Percentiles rank a stretch among this genome's conserved stretches.
Conservation (phyloP, 2,797 vertebrate genomes). For the Meriones psammophilus region DNA sequence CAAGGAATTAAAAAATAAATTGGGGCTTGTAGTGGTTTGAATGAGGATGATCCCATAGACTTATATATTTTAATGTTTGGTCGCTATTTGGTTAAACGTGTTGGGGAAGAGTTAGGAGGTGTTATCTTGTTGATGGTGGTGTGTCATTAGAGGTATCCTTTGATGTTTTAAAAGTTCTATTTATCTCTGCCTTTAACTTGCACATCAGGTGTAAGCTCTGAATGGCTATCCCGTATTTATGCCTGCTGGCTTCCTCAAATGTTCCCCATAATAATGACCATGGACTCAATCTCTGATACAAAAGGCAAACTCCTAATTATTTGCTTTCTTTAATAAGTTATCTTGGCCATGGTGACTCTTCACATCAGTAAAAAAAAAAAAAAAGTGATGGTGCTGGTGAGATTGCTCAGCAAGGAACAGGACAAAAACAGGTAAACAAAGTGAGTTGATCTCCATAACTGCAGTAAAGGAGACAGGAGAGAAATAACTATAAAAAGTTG, state of each 20-base stretch:
- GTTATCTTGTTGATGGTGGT: neutral
- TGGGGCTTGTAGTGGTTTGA: neutral
- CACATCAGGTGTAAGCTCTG: neutral
- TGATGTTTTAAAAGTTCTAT: neutral
- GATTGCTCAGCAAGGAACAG: no score
- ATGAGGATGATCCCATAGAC: no score
- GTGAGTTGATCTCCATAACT: neutral
- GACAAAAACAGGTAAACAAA: no score
- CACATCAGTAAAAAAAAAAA: neutral
- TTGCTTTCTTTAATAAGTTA: neutral
- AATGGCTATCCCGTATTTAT: no score
- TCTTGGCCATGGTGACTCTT: neutral
- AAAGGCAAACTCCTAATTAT: neutral
- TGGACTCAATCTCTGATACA: neutral
- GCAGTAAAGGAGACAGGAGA: neutral
- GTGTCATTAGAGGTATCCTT: no score
- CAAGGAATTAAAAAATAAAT: neutral
- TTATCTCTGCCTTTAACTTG: neutral
- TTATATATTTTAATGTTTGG: neutral
- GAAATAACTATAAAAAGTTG: neutral
- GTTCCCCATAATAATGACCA: neutral
- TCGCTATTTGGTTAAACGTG: no score
- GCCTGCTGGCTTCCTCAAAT: neutral
- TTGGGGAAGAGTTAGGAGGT: neutral
- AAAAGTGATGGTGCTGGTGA: neutral